Base-by-base conservation (phyloP, 1,140 invertebrate species). In the Pseudomyrmex concolor region DNA sequence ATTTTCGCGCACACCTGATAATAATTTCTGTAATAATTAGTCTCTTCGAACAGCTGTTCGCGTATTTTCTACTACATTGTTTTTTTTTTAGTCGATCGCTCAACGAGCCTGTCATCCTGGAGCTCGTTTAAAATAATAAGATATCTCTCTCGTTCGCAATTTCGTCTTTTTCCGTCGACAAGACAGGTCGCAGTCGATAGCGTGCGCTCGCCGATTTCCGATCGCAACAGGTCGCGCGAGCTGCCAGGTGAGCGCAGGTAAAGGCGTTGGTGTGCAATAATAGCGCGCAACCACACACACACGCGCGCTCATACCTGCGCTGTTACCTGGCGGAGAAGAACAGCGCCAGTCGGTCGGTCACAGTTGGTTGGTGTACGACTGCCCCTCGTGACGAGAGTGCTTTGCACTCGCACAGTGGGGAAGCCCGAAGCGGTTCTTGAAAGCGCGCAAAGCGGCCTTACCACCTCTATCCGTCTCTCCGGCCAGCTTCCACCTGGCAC, bases 401-500 rank as follows among this genome's bases (percentile, higher is more conserved):
- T 22, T 19, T 34, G 34, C 34, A 34, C 17, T 45, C 1, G 34
- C 10, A 62, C 13, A 43, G 76, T 80, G 76, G 76, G 66, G 76
- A 67, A 67, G 54, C 43, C 68, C 72, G 73, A 68, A 55, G 12
- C 64, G 72, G 34, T 34, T 34, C 34, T 34, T 34, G 34, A 34
- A 34, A 34, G 34, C 25, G 73, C 19, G 50, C 34, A 34, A 34
- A 34, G 63, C 80, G 66, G 76, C 48, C 85, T 67, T 85, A 83
- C 85, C 86, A 90, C 90, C 89, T 67, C 57, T 17, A 19, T 59
- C 57, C 57, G 8, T 17, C 22, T n/a, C 72, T n/a, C 17, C 55
- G 77, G 19, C 68, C 64, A 74, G 60, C 78, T 91, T 91, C 90
- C 89, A 92, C 89, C 91, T 92, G 92, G 92, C 91, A 92, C 90